Percentiles rank a stretch among this genome's conserved stretches.
Evolutionary conservation across 2,797 vertebrate species (phyloP).

Genomic region (Pangasius sanitwongsei): DNA sequence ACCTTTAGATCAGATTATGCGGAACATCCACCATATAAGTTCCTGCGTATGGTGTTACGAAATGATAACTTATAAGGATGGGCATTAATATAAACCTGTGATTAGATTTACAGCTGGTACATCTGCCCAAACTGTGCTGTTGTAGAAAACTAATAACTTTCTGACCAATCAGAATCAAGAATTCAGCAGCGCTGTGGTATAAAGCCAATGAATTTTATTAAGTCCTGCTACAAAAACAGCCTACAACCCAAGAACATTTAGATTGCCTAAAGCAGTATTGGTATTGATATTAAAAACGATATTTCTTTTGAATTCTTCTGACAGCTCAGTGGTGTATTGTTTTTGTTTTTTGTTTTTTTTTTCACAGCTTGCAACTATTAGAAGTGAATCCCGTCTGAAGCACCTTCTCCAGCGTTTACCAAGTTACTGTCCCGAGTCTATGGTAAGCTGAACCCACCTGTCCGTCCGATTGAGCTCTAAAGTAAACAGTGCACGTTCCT

Average conservation of each 20-base stretch:
- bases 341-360: constrained; percentile 9
- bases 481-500: not conserved
- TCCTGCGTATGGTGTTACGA: not conserved
- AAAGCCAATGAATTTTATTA: not conserved
- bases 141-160: not conserved
- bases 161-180: constrained; percentile 6
- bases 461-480: not conserved
- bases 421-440: constrained; percentile 92
- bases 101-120: not conserved
- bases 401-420: constrained; percentile 92
- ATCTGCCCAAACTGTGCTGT: not conserved
- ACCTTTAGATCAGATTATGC: not conserved
- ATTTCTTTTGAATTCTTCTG: not conserved
- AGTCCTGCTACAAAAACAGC: not conserved
- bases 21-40: not conserved
- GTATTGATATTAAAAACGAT: not conserved
- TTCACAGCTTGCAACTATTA: constrained; percentile 89
- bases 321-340: not conserved
- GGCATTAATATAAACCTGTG: not conserved
- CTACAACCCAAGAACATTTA: not conserved
- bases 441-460: constrained; percentile 78
- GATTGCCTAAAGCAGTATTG: not conserved
- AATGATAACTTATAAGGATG: not conserved
- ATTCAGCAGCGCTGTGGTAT: not conserved
- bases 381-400: constrained; percentile 95